Evolutionary conservation across 2,797 vertebrate genomes (phyloP).

Genomic region (Artibeus jamaicensis): DNA sequence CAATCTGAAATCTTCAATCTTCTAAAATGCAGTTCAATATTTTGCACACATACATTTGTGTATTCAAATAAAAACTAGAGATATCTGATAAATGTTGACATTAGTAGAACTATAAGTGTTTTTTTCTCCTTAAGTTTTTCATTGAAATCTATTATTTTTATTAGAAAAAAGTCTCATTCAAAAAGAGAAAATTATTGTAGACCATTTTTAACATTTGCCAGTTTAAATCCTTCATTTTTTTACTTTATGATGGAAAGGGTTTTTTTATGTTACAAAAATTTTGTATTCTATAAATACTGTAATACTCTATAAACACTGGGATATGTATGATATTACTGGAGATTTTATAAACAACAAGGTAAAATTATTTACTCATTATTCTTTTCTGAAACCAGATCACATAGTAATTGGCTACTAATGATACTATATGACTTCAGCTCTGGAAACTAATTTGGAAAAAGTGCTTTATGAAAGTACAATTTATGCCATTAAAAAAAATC

Average conservation of each 20-base stretch:
- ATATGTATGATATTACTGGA: neutral
- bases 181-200: neutral
- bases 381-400: neutral
- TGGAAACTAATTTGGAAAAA: conserved; percentile 28
- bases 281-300: neutral
- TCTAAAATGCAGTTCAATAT: neutral
- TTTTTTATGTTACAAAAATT: neutral
- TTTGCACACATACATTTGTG: neutral
- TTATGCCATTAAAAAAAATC: conserved; percentile 34
- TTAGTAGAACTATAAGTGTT: neutral
- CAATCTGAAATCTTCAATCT: neutral
- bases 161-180: neutral
- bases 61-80: neutral
- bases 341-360: neutral
- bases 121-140: neutral
- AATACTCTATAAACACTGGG: neutral
- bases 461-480: neutral
- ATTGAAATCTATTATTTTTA: neutral
- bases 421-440: neutral
- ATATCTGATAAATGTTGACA: neutral
- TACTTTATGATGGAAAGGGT: neutral
- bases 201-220: neutral
- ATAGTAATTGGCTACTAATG: neutral
- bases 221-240: neutral
- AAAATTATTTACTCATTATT: neutral